These are phyloP conservation scores for Copsychus sechellarum DNA, from an alignment of 2,113 vertebrate species.

Conservation along the genomic window DNA sequence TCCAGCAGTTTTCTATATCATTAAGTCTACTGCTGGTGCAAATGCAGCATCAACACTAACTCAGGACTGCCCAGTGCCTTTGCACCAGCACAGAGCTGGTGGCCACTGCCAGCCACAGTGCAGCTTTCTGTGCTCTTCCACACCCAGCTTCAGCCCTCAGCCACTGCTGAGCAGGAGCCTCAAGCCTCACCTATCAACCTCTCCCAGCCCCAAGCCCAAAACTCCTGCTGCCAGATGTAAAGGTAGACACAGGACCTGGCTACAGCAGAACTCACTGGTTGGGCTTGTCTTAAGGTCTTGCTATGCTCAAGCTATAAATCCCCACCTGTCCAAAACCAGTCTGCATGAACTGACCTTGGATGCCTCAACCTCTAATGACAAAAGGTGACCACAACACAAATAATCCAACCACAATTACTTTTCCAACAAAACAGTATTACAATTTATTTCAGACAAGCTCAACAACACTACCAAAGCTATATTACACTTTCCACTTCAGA, in stretches of 20 bases:
- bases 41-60: background rate
- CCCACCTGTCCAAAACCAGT: background rate
- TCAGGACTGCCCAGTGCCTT: background rate
- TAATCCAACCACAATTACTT: background rate
- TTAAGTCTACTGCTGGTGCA: background rate
- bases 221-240: background rate
- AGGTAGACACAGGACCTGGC: background rate
- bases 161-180: fast-evolving
- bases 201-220: background rate
- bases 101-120: fast-evolving
- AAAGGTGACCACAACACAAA: background rate
- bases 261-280: background rate
- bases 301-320: background rate
- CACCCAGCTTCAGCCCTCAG: fast-evolving
- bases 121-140: background rate
- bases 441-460: background rate
- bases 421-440: background rate
- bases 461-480: background rate
- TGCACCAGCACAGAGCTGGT: fast-evolving
- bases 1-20: background rate
- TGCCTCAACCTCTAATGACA: background rate
- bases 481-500: background rate
- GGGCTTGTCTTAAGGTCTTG: background rate
- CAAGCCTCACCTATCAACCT: background rate
- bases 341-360: background rate